These are phyloP conservation scores for Odobenus rosmarus DNA, from an alignment of 2,113 vertebrate species.

Conservation along the genomic window DNA sequence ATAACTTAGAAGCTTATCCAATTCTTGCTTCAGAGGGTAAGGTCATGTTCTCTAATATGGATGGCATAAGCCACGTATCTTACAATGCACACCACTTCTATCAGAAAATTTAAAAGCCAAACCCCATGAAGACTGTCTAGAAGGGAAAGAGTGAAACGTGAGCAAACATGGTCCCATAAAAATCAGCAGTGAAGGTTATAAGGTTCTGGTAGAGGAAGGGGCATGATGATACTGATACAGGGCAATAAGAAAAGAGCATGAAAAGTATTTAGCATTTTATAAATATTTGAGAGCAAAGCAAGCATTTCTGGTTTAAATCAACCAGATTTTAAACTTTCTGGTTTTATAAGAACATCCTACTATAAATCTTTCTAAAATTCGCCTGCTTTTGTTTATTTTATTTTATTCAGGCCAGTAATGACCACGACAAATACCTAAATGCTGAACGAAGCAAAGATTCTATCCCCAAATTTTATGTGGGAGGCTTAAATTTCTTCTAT, in stretches of 20 bases:
- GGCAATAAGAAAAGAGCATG: slow-evolving; percentile 37
- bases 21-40: slow-evolving; percentile 17
- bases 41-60: not conserved
- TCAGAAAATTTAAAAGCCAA: slow-evolving; percentile 17
- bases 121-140: not conserved
- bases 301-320: slow-evolving; percentile 71
- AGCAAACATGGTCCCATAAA: not conserved
- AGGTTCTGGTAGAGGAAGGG: not conserved
- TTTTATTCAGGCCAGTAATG: slow-evolving; percentile 74
- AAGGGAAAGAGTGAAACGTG: not conserved
- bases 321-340: slow-evolving; percentile 68
- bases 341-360: slow-evolving; percentile 76
- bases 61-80: not conserved
- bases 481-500: slow-evolving; percentile 41
- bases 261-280: slow-evolving; percentile 68
- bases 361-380: slow-evolving; percentile 65
- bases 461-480: slow-evolving; percentile 70
- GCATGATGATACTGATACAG: not conserved
- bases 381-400: slow-evolving; percentile 68
- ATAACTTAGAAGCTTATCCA: slow-evolving; percentile 26
- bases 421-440: slow-evolving; percentile 76
- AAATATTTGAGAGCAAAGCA: slow-evolving; percentile 72
- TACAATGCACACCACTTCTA: not conserved
- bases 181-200: not conserved
- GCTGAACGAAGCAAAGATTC: slow-evolving; percentile 76